Evolutionary conservation across 1,140 invertebrate genomes (phyloP).

Genomic region (honey bee (Apis mellifera)): Amel_HAv3.1 CM009934.2:9880501-9881000

Average conservation of each 20-base stretch:
- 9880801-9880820: neutral
- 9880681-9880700: too few species aligned
- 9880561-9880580: too few species aligned
- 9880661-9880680: too few species aligned
- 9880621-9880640: too few species aligned
- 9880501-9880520: too few species aligned
- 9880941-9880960: constrained; percentile 36
- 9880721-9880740: too few species aligned
- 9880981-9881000: constrained; percentile 57
- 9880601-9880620: too few species aligned
- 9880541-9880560: too few species aligned
- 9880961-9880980: constrained; percentile 63
- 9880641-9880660: too few species aligned
- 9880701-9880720: too few species aligned
- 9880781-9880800: neutral
- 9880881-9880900: neutral
- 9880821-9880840: neutral
- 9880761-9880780: neutral
- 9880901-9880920: neutral
- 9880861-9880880: neutral
- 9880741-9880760: neutral
- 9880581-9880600: too few species aligned
- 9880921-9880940: constrained; percentile 23
- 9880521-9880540: too few species aligned
- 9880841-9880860: neutral